These are phyloP conservation scores for Todus mexicanus DNA, from an alignment of 2,797 vertebrate genomes.

Conservation along the genomic window DNA sequence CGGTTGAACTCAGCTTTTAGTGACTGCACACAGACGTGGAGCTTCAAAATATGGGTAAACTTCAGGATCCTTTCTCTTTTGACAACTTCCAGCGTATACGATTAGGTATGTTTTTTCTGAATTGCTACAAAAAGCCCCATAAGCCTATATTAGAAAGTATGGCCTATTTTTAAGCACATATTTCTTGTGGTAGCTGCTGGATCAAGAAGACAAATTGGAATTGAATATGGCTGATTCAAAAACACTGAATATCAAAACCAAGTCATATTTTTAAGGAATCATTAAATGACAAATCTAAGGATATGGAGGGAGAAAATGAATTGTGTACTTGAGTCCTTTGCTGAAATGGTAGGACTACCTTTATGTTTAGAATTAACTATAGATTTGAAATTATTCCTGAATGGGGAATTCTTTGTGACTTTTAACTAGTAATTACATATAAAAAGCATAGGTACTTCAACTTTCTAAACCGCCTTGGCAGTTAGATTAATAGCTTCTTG, in stretches of 20 bases:
- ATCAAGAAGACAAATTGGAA: not conserved
- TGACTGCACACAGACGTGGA: too few species aligned
- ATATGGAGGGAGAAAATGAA: not conserved
- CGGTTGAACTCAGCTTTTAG: too few species aligned
- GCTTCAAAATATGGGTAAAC: not conserved
- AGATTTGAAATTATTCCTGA: not conserved
- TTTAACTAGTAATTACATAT: not conserved
- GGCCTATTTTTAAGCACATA: not conserved
- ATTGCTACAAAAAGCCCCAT: rapidly evolving
- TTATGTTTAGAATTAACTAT: not conserved
- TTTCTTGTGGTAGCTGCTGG: not conserved
- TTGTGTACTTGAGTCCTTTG: not conserved
- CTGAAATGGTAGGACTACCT: not conserved
- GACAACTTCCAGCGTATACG: not conserved
- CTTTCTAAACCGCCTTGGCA: not conserved
- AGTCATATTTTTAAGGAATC: not conserved
- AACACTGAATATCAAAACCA: not conserved
- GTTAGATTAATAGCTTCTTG: slow-evolving; percentile 24
- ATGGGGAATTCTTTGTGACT: not conserved
- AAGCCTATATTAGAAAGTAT: not conserved
- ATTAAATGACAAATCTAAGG: not conserved
- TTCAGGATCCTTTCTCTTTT: not conserved
- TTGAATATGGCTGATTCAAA: rapidly evolving
- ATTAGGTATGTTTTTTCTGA: not conserved
- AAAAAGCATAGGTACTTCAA: not conserved